Percentiles rank a stretch among this genome's conserved stretches.
These are phyloP conservation scores for Drosophila eugracilis DNA, from an alignment of 1,140 invertebrate genomes.

Conservation along the genomic window DNA sequence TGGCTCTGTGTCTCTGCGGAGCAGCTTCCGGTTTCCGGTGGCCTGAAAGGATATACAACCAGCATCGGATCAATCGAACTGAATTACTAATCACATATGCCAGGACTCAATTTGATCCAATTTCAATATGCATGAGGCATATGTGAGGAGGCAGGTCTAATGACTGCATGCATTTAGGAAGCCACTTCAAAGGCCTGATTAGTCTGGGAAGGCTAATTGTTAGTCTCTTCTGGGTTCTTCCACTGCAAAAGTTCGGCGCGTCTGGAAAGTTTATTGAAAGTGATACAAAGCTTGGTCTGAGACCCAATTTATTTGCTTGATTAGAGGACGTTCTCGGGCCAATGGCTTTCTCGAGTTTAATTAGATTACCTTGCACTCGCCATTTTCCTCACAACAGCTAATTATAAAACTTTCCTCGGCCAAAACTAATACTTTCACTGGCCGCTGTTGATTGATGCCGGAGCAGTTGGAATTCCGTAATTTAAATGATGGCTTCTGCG, in stretches of 20 bases:
- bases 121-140: conserved; percentile 38
- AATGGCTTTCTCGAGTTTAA: conserved; percentile 4
- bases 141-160: conserved; percentile 14
- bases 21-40: conserved; percentile 41
- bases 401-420: conserved; percentile 38
- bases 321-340: conserved; percentile 30
- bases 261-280: conserved; percentile 37
- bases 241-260: conserved; percentile 4
- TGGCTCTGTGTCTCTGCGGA: background rate
- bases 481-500: conserved; percentile 44
- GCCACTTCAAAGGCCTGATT: conserved; percentile 44
- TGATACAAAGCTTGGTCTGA: conserved; percentile 10
- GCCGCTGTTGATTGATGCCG: conserved; percentile 34
- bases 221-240: background rate
- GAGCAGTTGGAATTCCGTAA: conserved; percentile 36
- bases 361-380: conserved; percentile 13
- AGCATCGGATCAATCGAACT: conserved; percentile 13
- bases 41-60: conserved; percentile 26
- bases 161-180: conserved; percentile 31
- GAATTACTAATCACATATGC: conserved; percentile 41
- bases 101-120: conserved; percentile 24
- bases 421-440: conserved; percentile 15
- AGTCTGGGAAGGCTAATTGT: conserved; percentile 33
- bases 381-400: conserved; percentile 2
- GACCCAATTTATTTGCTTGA: conserved; percentile 37